phyloP scores from a whole-genome alignment of 2,797 vertebrate species.

The Schizothorax lantsangensis region DNA sequence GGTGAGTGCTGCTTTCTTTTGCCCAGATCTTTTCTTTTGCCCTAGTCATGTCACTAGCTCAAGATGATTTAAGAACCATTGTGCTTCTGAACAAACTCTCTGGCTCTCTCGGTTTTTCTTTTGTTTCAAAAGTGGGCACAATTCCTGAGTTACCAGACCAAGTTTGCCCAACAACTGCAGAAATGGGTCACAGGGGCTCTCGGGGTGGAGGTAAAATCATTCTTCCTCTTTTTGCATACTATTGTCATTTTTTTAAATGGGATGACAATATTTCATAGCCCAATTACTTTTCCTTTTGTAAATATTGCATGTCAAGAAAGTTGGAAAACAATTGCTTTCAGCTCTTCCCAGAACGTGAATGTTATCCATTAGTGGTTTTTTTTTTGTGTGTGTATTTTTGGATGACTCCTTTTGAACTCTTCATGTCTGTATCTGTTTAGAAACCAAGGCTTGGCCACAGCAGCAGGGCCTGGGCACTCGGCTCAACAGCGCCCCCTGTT shows the following conservation, averaged over 20 bases:
- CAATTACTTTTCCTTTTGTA: not conserved
- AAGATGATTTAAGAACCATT: not conserved
- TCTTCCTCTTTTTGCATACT: not conserved
- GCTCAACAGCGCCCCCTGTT: slow-evolving; percentile 95
- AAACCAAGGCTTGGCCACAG: slow-evolving; percentile 69
- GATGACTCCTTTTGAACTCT: not conserved
- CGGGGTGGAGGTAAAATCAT: slow-evolving; percentile 58
- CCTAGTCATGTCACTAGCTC: not conserved
- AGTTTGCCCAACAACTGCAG: slow-evolving; percentile 69
- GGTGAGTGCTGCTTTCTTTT: slow-evolving; percentile 74
- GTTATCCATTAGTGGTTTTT: not conserved
- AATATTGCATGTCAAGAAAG: not conserved
- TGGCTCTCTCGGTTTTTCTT: not conserved
- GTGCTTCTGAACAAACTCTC: slow-evolving; percentile 24
- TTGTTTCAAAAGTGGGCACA: slow-evolving; percentile 74
- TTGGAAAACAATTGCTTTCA: not conserved
- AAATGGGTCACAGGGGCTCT: slow-evolving; percentile 55
- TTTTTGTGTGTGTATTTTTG: not conserved
- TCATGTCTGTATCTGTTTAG: slow-evolving; percentile 33
- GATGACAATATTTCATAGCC: not conserved
- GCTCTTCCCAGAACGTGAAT: not conserved
- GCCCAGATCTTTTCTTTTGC: not conserved
- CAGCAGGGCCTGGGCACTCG: slow-evolving; percentile 87
- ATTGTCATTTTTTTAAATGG: not conserved
- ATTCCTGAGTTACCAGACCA: slow-evolving; percentile 79